Conservation (phyloP, 2,113 vertebrate species). For the Fulica atra region DNA sequence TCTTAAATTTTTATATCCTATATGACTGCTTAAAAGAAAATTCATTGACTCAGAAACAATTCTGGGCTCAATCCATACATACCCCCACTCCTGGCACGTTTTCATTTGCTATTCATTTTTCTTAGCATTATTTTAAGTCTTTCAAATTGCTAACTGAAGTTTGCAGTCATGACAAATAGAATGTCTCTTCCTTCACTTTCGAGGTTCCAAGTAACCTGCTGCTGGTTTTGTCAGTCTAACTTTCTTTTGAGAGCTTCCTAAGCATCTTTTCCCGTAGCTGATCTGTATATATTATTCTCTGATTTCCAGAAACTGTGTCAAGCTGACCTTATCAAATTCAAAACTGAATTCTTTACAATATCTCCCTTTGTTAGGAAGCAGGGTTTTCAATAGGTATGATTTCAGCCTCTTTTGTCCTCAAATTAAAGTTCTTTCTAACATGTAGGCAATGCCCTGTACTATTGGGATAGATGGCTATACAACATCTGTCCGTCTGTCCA, state of each 20-base stretch:
- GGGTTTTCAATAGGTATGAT: not conserved
- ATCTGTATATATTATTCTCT: not conserved
- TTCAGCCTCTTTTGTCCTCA: not conserved
- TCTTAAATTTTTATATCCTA: not conserved
- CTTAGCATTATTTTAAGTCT: not conserved
- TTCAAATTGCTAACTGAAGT: not conserved
- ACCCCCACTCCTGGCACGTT: accelerated
- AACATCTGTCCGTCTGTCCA: not conserved
- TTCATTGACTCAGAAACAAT: not conserved
- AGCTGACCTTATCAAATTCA: not conserved
- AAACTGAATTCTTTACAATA: not conserved
- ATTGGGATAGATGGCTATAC: not conserved
- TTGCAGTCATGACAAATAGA: not conserved
- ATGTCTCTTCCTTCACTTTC: not conserved
- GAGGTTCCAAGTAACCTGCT: not conserved
- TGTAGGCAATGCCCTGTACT: not conserved
- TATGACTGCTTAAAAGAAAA: not conserved
- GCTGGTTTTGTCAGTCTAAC: slow-evolving; percentile 15
- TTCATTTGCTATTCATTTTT: not conserved
- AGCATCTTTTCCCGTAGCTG: not conserved
- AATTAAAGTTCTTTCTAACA: not conserved
- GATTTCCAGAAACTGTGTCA: slow-evolving; percentile 25
- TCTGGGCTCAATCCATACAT: not conserved
- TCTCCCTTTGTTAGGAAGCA: not conserved
- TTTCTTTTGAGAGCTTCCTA: not conserved